Percentiles rank a stretch among this genome's conserved stretches.
Conservation (phyloP, 2,797 vertebrate genomes). For the Hafferia zeledoni region DNA sequence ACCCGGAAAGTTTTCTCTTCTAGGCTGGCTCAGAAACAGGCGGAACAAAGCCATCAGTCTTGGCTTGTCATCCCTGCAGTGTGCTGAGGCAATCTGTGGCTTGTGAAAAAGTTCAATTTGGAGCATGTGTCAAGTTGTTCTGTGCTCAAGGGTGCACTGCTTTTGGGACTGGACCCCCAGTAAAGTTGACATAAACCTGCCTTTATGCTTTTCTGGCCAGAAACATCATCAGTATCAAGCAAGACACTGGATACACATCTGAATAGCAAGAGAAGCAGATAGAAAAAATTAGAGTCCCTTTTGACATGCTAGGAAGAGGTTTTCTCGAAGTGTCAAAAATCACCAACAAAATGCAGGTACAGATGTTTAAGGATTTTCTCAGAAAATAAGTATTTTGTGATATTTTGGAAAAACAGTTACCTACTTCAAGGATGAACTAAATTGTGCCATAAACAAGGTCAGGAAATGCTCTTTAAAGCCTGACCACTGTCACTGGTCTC, state of each 20-base stretch:
- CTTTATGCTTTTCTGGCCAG: neutral
- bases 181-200: neutral
- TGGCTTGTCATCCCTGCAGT: neutral
- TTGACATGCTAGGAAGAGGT: rapidly evolving
- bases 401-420: neutral
- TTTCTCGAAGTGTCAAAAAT: neutral
- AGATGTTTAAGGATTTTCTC: neutral
- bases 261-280: neutral
- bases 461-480: neutral
- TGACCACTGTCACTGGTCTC: neutral
- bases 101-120: neutral
- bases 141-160: neutral
- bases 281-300: neutral
- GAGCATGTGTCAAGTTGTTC: neutral
- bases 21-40: neutral
- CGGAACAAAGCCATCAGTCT: neutral
- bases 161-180: neutral
- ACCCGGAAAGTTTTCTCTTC: neutral
- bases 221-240: neutral
- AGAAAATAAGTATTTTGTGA: neutral
- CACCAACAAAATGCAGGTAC: neutral
- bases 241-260: rapidly evolving
- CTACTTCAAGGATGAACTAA: neutral
- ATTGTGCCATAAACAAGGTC: neutral
- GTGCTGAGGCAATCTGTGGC: neutral